A percentile compares a stretch with the other conserved stretches of the same genome.
Evolutionary conservation across 2,113 vertebrate species (phyloP).

Genomic region (Pluvianellus socialis): DNA sequence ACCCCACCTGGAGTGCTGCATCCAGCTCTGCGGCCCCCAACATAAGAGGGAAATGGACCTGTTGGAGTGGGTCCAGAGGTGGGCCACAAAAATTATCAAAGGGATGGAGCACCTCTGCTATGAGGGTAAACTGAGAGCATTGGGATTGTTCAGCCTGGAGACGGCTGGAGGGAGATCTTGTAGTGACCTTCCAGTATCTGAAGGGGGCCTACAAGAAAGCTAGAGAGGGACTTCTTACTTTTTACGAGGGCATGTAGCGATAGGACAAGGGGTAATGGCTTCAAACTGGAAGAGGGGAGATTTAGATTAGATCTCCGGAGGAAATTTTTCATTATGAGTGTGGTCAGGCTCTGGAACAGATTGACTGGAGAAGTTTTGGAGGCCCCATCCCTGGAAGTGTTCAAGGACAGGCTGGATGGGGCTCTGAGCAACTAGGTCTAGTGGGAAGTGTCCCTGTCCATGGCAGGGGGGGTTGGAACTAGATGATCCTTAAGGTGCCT

Average conservation of each 20-base stretch:
- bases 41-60: not conserved
- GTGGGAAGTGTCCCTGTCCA: not conserved
- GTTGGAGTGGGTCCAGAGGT: not conserved
- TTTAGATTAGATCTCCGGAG: not conserved
- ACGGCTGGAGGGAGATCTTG: not conserved
- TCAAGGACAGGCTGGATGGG: not conserved
- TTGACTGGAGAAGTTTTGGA: not conserved
- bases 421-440: not conserved
- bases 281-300: not conserved
- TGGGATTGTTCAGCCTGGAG: not conserved
- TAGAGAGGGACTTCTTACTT: not conserved
- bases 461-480: not conserved
- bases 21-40: not conserved
- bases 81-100: not conserved
- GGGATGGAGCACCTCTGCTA: not conserved
- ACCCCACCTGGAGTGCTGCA: not conserved
- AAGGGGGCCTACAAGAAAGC: not conserved
- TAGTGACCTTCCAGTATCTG: not conserved
- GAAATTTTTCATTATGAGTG: not conserved
- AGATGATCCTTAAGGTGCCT: not conserved
- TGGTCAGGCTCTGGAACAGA: not conserved
- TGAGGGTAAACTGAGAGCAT: not conserved
- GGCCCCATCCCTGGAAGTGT: not conserved
- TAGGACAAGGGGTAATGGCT: not conserved
- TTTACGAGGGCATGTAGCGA: not conserved